Evolutionary conservation across 2,888 invertebrate genomes (phyloP), one percentile per base, ranked within the genome.

Genomic region (Epinotia nisella): DNA sequence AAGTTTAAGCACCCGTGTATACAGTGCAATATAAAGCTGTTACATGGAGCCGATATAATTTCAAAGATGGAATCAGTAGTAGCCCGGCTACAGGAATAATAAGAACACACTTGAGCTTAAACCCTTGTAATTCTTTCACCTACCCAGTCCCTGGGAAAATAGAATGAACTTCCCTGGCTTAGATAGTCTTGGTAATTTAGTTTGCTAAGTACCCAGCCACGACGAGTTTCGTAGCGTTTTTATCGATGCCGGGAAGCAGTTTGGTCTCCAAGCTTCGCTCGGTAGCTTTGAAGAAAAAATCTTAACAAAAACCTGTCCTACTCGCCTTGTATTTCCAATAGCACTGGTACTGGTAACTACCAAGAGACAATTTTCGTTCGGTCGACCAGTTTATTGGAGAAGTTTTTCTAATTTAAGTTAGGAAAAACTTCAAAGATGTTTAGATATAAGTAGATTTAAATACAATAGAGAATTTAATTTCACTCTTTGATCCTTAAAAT

Each of bases 211-310:
- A 69, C 58, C 35, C 35, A 67, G 59, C 39, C 62, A 58, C 49
- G 62, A 62, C 49, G 49, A 59, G 69, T 64, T 62, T 69, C 58
- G 17, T 45, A 73, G 49, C 21, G 69, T 73, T 73, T 73, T 73
- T 73, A 73, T 62, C 62, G 73, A 69, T n/a, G 73, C 69, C 62
- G 67, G 62, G 59, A 73, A 73, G 73, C 59, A 73, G 73, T 73
- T 69, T 59, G 68, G 51, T 72, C 51, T 64, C 68, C 69, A 64
- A 73, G 64, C 49, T 49, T 49, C 49, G 4, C 45, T 64, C 53
- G 58, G 64, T 69, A 53, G 59, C 69, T 73, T 62, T 39, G 41
- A 51, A 45, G 62, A 58, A 68, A 69, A 73, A 73, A 64, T 53
- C 68, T 69, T 64, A 41, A 69, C 53, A 73, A 73, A 73, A 73